phyloP scores from a whole-genome alignment of 2,797 vertebrate species.

The Cyprinodon diabolis region DNA sequence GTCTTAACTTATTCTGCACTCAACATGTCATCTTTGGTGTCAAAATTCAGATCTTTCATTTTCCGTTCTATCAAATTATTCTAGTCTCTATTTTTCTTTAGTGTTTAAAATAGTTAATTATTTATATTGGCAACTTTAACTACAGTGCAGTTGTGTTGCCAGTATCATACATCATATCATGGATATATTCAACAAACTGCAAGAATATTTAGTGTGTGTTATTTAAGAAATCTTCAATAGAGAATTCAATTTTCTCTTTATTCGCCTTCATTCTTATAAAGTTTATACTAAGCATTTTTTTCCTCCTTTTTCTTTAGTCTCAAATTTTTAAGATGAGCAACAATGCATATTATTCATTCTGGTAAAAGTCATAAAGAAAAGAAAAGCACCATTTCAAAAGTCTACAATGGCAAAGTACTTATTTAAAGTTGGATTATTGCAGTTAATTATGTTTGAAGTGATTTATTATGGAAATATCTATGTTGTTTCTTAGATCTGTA shows the following conservation, averaged over 20 bases:
- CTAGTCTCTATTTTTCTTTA: background rate
- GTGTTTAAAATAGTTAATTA: background rate
- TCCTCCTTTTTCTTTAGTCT: background rate
- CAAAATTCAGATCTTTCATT: conserved; percentile 40
- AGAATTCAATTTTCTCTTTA: background rate
- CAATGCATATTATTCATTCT: conserved; percentile 55
- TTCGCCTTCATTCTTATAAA: conserved; percentile 2
- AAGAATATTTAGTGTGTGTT: background rate
- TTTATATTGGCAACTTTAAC: background rate
- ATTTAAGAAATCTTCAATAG: background rate
- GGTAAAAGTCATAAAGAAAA: conserved; percentile 55
- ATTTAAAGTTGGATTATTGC: conserved; percentile 67
- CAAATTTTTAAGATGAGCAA: conserved; percentile 23
- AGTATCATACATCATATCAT: background rate
- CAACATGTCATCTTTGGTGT: conserved; percentile 62
- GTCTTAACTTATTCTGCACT: conserved; percentile 3
- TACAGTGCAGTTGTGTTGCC: background rate
- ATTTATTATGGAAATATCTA: background rate
- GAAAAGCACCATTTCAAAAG: conserved; percentile 64
- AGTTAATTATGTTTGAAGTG: conserved; percentile 57
- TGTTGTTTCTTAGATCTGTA: conserved; percentile 38
- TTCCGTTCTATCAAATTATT: background rate
- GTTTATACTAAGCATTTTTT: background rate
- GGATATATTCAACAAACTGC: background rate
- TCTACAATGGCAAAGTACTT: conserved; percentile 66